phyloP scores from a whole-genome alignment of 2,797 vertebrate genomes.

The Gadopsis marmoratus region DNA sequence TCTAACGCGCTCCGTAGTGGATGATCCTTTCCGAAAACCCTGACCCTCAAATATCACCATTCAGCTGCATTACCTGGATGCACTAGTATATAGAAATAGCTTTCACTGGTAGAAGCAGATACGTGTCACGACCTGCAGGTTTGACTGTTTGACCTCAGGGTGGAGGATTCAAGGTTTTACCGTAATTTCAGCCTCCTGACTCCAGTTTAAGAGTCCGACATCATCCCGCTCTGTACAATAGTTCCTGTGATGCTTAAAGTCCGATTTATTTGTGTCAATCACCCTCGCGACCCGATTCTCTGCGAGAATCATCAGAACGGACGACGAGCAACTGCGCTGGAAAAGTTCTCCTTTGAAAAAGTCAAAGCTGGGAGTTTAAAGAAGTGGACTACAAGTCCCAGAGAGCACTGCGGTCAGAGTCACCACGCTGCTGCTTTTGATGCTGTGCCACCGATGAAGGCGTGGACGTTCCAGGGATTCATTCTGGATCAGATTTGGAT shows the following conservation, averaged over 20 bases:
- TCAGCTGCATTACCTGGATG: neutral
- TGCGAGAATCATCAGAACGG: neutral
- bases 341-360: neutral
- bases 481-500: neutral
- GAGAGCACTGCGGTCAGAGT: neutral
- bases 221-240: slow-evolving; percentile 18
- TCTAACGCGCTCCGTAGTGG: neutral
- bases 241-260: slow-evolving; percentile 30
- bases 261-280: too few species aligned
- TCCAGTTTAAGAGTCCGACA: slow-evolving; percentile 32
- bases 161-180: slow-evolving; percentile 17
- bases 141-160: slow-evolving; percentile 46
- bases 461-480: neutral
- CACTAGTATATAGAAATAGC: neutral
- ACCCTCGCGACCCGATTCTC: too few species aligned
- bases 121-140: slow-evolving; percentile 17
- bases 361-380: neutral
- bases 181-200: slow-evolving; percentile 17
- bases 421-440: neutral
- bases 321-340: neutral
- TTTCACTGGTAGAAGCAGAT: neutral
- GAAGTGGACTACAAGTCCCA: slow-evolving; percentile 12
- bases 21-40: neutral
- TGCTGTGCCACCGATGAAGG: neutral
- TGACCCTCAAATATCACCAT: neutral